A percentile compares a stretch with the other conserved stretches of the same genome.
phyloP scores from a whole-genome alignment of 1,140 invertebrate species.

The Nasonia longicornis region DNA sequence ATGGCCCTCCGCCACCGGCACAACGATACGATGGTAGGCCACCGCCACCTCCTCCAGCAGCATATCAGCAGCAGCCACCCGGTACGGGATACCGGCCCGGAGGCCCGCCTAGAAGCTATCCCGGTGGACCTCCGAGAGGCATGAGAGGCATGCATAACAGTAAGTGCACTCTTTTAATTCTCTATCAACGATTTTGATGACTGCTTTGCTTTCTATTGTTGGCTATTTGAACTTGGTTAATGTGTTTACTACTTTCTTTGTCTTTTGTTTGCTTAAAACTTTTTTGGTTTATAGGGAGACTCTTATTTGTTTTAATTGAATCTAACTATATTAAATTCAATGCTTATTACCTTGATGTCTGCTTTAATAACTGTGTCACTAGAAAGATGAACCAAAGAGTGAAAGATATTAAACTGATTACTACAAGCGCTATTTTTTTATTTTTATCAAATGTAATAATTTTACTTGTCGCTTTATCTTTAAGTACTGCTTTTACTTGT shows the following conservation, averaged over 20 bases:
- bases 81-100: conserved; percentile 56
- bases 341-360: not conserved
- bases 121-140: conserved; percentile 62
- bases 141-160: conserved; percentile 65
- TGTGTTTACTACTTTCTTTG: not conserved
- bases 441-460: not conserved
- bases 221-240: not conserved
- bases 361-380: conserved; percentile 14
- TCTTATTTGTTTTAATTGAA: not conserved
- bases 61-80: conserved; percentile 54
- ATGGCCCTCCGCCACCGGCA: conserved; percentile 56
- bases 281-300: not conserved
- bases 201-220: not conserved
- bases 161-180: conserved; percentile 6
- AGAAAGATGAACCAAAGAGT: conserved; percentile 39
- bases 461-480: conserved; percentile 28
- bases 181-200: not conserved
- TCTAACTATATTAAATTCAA: not conserved
- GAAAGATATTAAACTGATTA: not conserved
- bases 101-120: conserved; percentile 63
- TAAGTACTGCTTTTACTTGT: not conserved
- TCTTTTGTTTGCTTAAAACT: not conserved
- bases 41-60: conserved; percentile 61
- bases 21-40: conserved; percentile 55
- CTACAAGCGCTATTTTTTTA: not conserved